A percentile compares a stretch with the other conserved stretches of the same genome.
Conservation (phyloP, 2,888 invertebrate species). For the Glyphotaelius pellucidus region DNA sequence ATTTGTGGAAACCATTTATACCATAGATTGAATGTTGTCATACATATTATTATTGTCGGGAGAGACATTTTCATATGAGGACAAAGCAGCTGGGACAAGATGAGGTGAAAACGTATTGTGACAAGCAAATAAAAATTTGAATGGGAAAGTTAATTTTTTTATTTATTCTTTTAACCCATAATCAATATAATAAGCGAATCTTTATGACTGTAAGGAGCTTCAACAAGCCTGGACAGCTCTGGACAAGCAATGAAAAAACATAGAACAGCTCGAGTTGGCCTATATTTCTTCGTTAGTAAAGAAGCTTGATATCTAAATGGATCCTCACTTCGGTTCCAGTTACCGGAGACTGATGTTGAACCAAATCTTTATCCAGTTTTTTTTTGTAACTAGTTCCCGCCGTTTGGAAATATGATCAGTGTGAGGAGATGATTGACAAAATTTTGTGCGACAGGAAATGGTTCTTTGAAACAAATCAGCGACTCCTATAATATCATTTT, state of each 20-base stretch:
- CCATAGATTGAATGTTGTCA: slow-evolving; percentile 48
- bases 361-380: no score
- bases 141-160: neutral
- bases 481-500: no score
- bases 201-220: neutral
- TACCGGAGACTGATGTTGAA: no score
- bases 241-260: no score
- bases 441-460: no score
- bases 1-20: slow-evolving; percentile 44
- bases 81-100: neutral
- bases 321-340: no score
- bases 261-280: neutral
- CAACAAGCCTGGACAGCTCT: neutral
- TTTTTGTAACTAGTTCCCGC: no score
- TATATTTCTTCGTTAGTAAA: neutral
- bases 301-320: no score
- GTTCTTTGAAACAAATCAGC: no score
- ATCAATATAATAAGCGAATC: neutral
- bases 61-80: slow-evolving; percentile 24
- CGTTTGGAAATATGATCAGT: no score
- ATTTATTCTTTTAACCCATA: neutral
- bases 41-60: slow-evolving; percentile 20
- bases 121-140: slow-evolving; percentile 48
- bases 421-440: no score
- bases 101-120: slow-evolving; percentile 23